Evolutionary conservation across 2,888 invertebrate genomes (phyloP).

Genomic region (Drosophila ezoana): DNA sequence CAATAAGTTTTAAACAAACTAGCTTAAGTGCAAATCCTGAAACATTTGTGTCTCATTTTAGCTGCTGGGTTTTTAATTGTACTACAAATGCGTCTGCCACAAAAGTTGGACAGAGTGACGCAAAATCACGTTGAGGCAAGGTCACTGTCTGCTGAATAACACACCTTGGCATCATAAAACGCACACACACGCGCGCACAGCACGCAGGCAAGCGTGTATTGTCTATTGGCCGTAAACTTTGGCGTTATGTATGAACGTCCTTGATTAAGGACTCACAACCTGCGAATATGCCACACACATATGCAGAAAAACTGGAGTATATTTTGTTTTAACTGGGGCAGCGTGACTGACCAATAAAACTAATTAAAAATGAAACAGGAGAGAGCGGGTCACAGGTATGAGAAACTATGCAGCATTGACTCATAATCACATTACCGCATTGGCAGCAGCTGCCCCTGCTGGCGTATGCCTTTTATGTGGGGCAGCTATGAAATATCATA

Average conservation of each 20-base stretch:
- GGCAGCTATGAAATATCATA: slow-evolving; percentile 8
- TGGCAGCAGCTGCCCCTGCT: slow-evolving; percentile 4
- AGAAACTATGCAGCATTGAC: slow-evolving; percentile 6
- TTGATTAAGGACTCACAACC: slow-evolving; percentile 15
- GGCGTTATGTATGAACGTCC: slow-evolving; percentile 9
- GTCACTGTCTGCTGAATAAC: slow-evolving; percentile 38
- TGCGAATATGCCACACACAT: slow-evolving; percentile 1
- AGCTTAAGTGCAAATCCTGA: not conserved
- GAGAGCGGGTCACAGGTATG: not conserved
- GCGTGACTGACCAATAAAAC: slow-evolving; percentile 7
- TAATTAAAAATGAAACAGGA: slow-evolving; percentile 21
- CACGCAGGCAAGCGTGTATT: not conserved
- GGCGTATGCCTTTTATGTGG: not conserved
- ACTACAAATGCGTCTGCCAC: slow-evolving; percentile 15
- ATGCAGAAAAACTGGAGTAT: not conserved
- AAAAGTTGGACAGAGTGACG: slow-evolving; percentile 1
- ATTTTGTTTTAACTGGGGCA: not conserved
- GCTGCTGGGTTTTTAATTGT: slow-evolving; percentile 27
- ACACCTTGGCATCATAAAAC: slow-evolving; percentile 15
- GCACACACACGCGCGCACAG: not conserved
- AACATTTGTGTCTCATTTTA: not conserved
- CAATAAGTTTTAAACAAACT: slow-evolving; percentile 20
- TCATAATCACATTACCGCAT: slow-evolving; percentile 17
- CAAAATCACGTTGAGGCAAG: slow-evolving; percentile 1
- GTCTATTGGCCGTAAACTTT: slow-evolving; percentile 13